Conservation (phyloP, 30 jellyfish, hydroid and myxozoan genomes). For the Chironex yamaguchii region DNA sequence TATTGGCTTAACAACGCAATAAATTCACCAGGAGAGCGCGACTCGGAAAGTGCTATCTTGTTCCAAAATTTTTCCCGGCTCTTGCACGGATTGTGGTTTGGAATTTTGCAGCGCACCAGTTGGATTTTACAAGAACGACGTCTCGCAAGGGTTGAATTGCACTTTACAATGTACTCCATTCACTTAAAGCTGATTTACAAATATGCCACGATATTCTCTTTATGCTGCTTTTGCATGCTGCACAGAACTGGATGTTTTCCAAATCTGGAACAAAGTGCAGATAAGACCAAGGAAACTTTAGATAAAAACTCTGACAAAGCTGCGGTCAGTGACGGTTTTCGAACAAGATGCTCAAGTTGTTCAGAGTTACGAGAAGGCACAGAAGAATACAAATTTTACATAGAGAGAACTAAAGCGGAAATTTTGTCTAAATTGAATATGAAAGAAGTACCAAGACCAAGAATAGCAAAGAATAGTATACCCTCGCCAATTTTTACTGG, state of each 20-base stretch:
- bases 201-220: too few species aligned
- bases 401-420: slow-evolving; percentile 76
- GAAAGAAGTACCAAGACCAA: slow-evolving; percentile 70
- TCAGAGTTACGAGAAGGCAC: slow-evolving; percentile 37
- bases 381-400: slow-evolving; percentile 49
- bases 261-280: neutral
- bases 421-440: slow-evolving; percentile 69
- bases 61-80: too few species aligned
- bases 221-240: neutral
- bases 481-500: slow-evolving; percentile 77
- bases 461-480: slow-evolving; percentile 19
- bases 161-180: too few species aligned
- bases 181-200: too few species aligned
- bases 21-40: neutral
- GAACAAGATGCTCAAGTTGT: slow-evolving; percentile 62
- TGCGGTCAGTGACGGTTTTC: neutral
- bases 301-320: neutral
- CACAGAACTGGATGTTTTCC: neutral
- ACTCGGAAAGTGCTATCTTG: too few species aligned
- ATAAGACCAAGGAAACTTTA: neutral
- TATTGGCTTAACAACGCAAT: neutral
- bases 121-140: too few species aligned
- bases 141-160: too few species aligned
- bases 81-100: too few species aligned
- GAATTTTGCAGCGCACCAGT: too few species aligned